Conservation (phyloP, 1,140 invertebrate species). For the Philaenus spumarius region DNA sequence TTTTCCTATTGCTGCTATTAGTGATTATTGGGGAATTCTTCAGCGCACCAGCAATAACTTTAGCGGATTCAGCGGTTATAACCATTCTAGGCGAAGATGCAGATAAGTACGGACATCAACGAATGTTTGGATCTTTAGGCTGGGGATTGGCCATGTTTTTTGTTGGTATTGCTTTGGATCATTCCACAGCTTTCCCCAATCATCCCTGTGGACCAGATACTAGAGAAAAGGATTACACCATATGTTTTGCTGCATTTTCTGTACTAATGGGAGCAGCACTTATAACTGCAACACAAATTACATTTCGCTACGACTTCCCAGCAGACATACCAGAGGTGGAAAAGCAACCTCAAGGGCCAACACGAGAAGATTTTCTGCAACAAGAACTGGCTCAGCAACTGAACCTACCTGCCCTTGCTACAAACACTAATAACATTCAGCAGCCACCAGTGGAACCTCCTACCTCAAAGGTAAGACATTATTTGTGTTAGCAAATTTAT, state of each 20-base stretch:
- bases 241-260: slow-evolving; percentile 97
- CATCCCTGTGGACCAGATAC: slow-evolving; percentile 85
- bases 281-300: slow-evolving; percentile 86
- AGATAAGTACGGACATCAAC: slow-evolving; percentile 89
- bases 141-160: slow-evolving; percentile 99
- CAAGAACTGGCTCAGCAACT: slow-evolving; percentile 72
- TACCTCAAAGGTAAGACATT: slow-evolving; percentile 8
- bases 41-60: slow-evolving; percentile 90
- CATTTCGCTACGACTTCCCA: slow-evolving; percentile 42
- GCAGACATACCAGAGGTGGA: slow-evolving; percentile 25
- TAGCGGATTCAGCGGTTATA: slow-evolving; percentile 93
- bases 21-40: slow-evolving; percentile 97
- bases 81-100: slow-evolving; percentile 87
- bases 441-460: slow-evolving; percentile 39
- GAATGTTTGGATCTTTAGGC: slow-evolving; percentile 97
- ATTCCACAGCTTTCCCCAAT: slow-evolving; percentile 82
- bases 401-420: slow-evolving; percentile 66
- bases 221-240: slow-evolving; percentile 95
- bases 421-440: slow-evolving; percentile 46
- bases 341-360: slow-evolving; percentile 37
- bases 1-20: slow-evolving; percentile 86
- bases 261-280: slow-evolving; percentile 94
- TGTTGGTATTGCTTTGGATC: slow-evolving; percentile 95
- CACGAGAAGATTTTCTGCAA: slow-evolving; percentile 65
- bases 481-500: no score